A percentile compares a stretch with the other conserved stretches of the same genome.
Evolutionary conservation across 2,797 vertebrate genomes (phyloP).

Genomic region (Coregonus suidteri): DNA sequence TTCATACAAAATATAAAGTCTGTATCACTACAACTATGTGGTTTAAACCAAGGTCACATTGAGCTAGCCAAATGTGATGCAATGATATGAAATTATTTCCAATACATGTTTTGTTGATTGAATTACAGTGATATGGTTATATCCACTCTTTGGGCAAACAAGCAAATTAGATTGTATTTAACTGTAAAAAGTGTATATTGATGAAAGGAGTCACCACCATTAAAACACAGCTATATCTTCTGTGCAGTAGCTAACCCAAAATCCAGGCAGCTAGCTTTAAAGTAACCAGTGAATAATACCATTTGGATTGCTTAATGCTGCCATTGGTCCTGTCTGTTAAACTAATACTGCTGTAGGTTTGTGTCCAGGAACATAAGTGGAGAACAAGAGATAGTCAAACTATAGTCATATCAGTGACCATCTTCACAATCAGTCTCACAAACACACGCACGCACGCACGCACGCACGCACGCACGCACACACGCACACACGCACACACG

Average conservation of each 20-base stretch:
- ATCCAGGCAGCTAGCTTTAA: background rate
- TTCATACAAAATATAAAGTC: background rate
- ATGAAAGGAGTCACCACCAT: background rate
- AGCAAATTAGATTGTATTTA: background rate
- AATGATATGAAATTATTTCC: background rate
- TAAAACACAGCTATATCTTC: background rate
- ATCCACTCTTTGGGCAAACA: background rate
- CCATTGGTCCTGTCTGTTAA: background rate
- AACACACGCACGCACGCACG: background rate
- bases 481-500: slow-evolving; percentile 23
- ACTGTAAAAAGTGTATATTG: background rate
- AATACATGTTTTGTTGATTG: background rate
- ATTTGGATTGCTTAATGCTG: background rate
- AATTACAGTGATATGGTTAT: background rate
- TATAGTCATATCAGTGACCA: background rate
- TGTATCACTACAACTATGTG: background rate
- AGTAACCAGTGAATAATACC: background rate
- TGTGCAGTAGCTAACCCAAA: background rate
- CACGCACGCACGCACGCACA: background rate
- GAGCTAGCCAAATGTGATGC: background rate
- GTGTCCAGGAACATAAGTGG: background rate
- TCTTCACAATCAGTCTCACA: background rate
- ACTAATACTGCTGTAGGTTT: background rate
- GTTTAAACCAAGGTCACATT: background rate
- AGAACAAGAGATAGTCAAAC: slow-evolving; percentile 5